Evolutionary conservation across 2,888 invertebrate species (phyloP).

Genomic region (Cyrtodaria siliqua): DNA sequence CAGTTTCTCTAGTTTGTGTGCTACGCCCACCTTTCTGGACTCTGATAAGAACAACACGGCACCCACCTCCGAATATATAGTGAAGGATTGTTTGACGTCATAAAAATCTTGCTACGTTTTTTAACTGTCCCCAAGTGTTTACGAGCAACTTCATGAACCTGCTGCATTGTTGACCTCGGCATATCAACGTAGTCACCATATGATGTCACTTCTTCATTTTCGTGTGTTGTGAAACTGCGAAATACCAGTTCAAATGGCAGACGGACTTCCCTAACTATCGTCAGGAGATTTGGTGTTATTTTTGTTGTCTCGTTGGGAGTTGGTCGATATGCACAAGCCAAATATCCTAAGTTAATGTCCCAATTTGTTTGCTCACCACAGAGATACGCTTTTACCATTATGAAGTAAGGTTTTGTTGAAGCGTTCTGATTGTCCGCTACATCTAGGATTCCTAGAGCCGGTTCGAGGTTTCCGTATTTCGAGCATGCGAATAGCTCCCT

Average conservation of each 20-base stretch:
- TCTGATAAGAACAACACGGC: slow-evolving; percentile 7
- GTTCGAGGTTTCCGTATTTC: no score
- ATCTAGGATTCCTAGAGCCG: no score
- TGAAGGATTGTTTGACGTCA: background rate
- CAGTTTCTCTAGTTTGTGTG: slow-evolving; percentile 8
- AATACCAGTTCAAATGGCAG: slow-evolving; percentile 1
- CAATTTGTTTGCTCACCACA: no score
- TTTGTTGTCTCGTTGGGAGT: no score
- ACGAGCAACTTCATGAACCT: background rate
- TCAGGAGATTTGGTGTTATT: no score
- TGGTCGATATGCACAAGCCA: no score
- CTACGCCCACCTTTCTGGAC: slow-evolving; percentile 2
- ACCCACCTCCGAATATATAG: background rate
- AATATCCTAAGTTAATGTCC: no score
- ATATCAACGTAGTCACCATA: slow-evolving; percentile 3
- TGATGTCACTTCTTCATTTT: background rate
- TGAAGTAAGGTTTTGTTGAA: no score
- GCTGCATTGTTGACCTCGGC: background rate
- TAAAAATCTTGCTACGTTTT: background rate
- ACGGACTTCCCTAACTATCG: background rate
- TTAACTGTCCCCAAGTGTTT: background rate
- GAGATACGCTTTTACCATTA: no score
- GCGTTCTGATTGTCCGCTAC: no score
- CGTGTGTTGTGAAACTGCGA: background rate
- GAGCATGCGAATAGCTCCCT: no score